Percentiles rank a stretch among this genome's conserved stretches.
phyloP scores from a whole-genome alignment of 2,888 invertebrate species.

The Zygogramma bicolorata region DNA sequence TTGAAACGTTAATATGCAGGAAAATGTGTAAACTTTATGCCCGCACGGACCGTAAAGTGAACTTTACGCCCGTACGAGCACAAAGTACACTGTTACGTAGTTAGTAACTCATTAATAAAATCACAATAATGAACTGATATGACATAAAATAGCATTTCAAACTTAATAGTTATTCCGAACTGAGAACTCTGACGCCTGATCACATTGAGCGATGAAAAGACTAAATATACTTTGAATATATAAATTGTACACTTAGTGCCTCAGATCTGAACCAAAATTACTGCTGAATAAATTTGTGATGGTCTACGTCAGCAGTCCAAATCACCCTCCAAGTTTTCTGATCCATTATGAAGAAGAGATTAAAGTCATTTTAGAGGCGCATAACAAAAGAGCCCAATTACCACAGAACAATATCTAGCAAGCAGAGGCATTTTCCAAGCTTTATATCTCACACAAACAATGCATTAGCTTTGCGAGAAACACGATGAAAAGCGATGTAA shows the following conservation, averaged over 20 bases:
- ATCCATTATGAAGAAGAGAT: slow-evolving; percentile 35
- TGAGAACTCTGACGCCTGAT: not conserved
- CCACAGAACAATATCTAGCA: slow-evolving; percentile 35
- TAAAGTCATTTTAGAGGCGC: slow-evolving; percentile 43
- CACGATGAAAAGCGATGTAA: slow-evolving; percentile 28
- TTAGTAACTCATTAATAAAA: too few species aligned
- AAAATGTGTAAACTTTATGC: too few species aligned
- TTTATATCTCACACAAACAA: slow-evolving; percentile 39
- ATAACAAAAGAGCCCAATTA: slow-evolving; percentile 37
- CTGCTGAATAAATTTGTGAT: not conserved
- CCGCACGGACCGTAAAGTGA: too few species aligned
- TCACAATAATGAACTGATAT: too few species aligned
- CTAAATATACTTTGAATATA: not conserved
- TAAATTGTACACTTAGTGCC: not conserved
- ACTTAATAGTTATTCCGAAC: not conserved
- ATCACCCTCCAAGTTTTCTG: slow-evolving; percentile 1
- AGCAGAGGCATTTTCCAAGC: slow-evolving; percentile 40
- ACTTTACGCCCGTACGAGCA: too few species aligned
- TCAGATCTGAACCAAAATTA: not conserved
- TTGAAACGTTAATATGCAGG: too few species aligned
- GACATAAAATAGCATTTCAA: too few species aligned
- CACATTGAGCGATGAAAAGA: not conserved
- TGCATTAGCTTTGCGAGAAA: slow-evolving; percentile 31
- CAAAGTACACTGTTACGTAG: too few species aligned
- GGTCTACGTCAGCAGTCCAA: not conserved